These are phyloP conservation scores for Drosophila affinis DNA, from an alignment of 2,888 invertebrate species.

Conservation along the genomic window DNA sequence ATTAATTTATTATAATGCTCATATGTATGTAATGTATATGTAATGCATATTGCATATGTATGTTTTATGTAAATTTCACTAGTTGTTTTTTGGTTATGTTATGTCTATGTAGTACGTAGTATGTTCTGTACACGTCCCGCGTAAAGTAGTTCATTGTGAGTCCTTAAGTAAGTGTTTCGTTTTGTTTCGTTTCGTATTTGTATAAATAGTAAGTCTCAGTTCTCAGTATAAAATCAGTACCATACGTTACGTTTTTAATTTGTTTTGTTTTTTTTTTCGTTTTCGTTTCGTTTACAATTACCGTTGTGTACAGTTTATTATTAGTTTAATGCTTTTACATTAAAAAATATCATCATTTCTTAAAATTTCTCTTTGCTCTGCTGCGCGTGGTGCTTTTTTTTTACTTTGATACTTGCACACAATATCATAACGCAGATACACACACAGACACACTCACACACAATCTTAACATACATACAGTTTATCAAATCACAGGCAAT, in stretches of 20 bases:
- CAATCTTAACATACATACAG: slow-evolving; percentile 16
- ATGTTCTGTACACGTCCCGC: slow-evolving; percentile 31
- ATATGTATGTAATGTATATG: slow-evolving; percentile 39
- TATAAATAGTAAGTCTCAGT: slow-evolving; percentile 77
- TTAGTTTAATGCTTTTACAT: slow-evolving; percentile 42
- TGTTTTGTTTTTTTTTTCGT: slow-evolving; percentile 39
- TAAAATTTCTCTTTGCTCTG: slow-evolving; percentile 41
- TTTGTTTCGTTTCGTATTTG: slow-evolving; percentile 34
- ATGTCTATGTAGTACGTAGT: slow-evolving; percentile 39
- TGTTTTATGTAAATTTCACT: slow-evolving; percentile 67
- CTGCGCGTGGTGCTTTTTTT: slow-evolving; percentile 74
- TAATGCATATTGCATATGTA: slow-evolving; percentile 46
- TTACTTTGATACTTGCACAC: slow-evolving; percentile 14
- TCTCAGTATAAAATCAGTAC: slow-evolving; percentile 80
- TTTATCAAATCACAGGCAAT: slow-evolving; percentile 53
- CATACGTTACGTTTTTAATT: slow-evolving; percentile 65
- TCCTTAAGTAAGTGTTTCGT: slow-evolving; percentile 61
- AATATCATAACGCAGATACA: slow-evolving; percentile 30
- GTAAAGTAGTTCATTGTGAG: slow-evolving; percentile 50
- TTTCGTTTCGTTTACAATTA: slow-evolving; percentile 38
- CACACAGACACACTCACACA: slow-evolving; percentile 7
- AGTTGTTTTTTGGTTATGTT: slow-evolving; percentile 56
- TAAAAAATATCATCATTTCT: slow-evolving; percentile 57
- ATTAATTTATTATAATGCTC: slow-evolving; percentile 41
- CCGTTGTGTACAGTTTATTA: slow-evolving; percentile 35